phyloP scores from a whole-genome alignment of 2,888 invertebrate genomes.

The Trisateles emortualis region DNA sequence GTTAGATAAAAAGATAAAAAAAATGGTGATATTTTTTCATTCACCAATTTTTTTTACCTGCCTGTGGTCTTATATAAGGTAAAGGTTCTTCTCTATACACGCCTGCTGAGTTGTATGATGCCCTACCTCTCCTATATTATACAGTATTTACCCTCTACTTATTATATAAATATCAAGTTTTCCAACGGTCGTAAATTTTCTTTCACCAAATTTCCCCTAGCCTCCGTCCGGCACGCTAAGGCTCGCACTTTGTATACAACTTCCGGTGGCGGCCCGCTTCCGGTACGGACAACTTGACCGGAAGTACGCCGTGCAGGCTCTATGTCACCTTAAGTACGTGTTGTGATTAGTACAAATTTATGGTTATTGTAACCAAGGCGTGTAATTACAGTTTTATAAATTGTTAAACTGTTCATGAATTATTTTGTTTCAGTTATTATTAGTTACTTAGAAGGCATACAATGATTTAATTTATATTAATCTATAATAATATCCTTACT shows the following conservation, averaged over 20 bases:
- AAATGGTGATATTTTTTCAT: no score
- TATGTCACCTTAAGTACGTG: slow-evolving; percentile 82
- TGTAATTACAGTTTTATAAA: slow-evolving; percentile 67
- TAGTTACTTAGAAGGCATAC: background rate
- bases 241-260: slow-evolving; percentile 85
- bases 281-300: slow-evolving; percentile 71
- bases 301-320: slow-evolving; percentile 75
- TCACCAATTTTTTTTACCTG: no score
- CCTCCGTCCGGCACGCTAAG: slow-evolving; percentile 74
- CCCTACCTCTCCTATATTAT: no score
- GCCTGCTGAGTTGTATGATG: background rate
- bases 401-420: slow-evolving; percentile 16
- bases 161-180: slow-evolving; percentile 48
- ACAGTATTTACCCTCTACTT: slow-evolving; percentile 6
- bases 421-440: slow-evolving; percentile 1
- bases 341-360: slow-evolving; percentile 80
- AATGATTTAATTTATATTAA: background rate
- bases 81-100: no score
- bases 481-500: no score
- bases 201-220: slow-evolving; percentile 44
- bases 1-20: no score
- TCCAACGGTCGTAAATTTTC: slow-evolving; percentile 42
- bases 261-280: slow-evolving; percentile 66
- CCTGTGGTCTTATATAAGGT: no score
- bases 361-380: slow-evolving; percentile 57